These are phyloP conservation scores for Aphidius ervi DNA, from an alignment of 1,140 invertebrate species.

Conservation along the genomic window DNA sequence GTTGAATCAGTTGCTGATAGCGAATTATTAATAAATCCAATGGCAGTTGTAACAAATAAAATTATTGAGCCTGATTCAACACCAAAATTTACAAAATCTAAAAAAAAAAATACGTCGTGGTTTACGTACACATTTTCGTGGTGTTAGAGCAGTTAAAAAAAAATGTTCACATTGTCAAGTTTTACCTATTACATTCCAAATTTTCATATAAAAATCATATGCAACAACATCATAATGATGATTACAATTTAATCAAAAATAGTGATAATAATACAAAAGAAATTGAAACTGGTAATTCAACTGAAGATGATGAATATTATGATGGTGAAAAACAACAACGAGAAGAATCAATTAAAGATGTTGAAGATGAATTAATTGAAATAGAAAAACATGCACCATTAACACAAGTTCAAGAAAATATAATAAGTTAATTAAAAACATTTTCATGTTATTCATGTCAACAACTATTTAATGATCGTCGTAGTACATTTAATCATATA, in stretches of 20 bases:
- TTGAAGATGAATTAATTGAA: conserved; percentile 36
- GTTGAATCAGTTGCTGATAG: conserved; percentile 32
- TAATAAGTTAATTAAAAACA: conserved; percentile 50
- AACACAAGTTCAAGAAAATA: conserved; percentile 44
- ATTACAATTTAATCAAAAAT: too few relatives aligned
- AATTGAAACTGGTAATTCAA: too few relatives aligned
- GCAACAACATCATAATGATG: conserved; percentile 2
- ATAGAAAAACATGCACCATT: conserved; percentile 40
- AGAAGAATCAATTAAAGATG: conserved; percentile 27
- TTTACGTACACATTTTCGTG: conserved; percentile 41
- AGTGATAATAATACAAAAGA: too few relatives aligned
- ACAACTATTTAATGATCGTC: conserved; percentile 39
- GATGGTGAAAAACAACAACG: too few relatives aligned
- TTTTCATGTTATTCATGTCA: conserved; percentile 47
- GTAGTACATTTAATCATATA: conserved; percentile 45
- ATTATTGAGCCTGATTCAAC: conserved; percentile 43
- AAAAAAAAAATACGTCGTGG: conserved; percentile 33
- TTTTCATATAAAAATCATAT: conserved; percentile 6
- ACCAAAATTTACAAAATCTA: conserved; percentile 28
- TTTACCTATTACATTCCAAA: conserved; percentile 10
- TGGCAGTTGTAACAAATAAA: conserved; percentile 28
- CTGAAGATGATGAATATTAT: too few relatives aligned
- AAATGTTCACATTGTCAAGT: conserved; percentile 39
- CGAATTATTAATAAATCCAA: conserved; percentile 39
- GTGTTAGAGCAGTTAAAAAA: conserved; percentile 38